These are phyloP conservation scores for Helicolenus hilgendorfi DNA, from an alignment of 2,797 vertebrate species.

Conservation along the genomic window DNA sequence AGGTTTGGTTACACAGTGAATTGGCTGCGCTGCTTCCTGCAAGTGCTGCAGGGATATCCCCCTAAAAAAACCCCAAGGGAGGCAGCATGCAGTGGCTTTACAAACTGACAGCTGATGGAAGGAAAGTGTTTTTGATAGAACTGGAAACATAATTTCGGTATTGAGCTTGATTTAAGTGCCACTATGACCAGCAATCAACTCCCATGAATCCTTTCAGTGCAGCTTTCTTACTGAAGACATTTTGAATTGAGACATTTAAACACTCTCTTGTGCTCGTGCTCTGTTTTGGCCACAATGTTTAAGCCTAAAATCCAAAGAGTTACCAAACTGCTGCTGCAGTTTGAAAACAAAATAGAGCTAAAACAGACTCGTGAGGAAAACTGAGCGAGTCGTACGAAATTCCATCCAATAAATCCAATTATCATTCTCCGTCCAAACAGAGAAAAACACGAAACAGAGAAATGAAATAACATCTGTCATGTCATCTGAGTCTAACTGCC, in stretches of 20 bases:
- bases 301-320: background rate
- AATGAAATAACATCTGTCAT: slow-evolving; percentile 78
- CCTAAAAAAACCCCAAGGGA: background rate
- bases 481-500: slow-evolving; percentile 68
- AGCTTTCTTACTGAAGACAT: background rate
- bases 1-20: slow-evolving; percentile 63
- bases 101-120: slow-evolving; percentile 41
- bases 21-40: slow-evolving; percentile 46
- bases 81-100: background rate
- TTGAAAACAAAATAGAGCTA: slow-evolving; percentile 24
- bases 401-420: slow-evolving; percentile 57
- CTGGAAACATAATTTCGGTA: slow-evolving; percentile 2
- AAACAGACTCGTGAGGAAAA: background rate
- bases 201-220: background rate
- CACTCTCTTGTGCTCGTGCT: background rate
- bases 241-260: background rate
- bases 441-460: slow-evolving; percentile 64
- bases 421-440: slow-evolving; percentile 71
- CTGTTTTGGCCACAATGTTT: background rate
- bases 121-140: slow-evolving; percentile 16
- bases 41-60: slow-evolving; percentile 46
- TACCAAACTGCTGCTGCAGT: background rate
- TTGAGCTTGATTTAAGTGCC: background rate
- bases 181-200: background rate
- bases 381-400: background rate